Evolutionary conservation across 2,888 invertebrate genomes (phyloP).

Genomic region (Anticlea derivata): DNA sequence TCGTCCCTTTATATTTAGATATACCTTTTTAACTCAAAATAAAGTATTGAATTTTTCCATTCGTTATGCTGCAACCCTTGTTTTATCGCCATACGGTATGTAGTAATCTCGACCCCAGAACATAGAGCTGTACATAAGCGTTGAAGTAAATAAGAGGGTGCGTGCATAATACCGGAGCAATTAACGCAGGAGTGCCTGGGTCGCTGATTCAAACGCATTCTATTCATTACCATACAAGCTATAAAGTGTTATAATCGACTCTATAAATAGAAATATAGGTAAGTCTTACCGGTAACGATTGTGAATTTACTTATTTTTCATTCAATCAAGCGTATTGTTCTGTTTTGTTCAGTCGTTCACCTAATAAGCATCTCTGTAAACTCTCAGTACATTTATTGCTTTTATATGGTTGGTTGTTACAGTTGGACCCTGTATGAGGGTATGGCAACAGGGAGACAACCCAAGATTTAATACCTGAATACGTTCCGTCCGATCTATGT

Average conservation of each 20-base stretch:
- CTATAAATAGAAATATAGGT: neutral
- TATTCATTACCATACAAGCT: conserved; percentile 12
- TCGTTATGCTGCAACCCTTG: conserved; percentile 16
- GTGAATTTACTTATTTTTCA: too few species aligned
- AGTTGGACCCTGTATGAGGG: too few species aligned
- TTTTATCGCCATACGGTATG: conserved; percentile 14
- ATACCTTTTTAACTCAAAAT: neutral
- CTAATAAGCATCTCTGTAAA: too few species aligned
- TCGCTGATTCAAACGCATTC: conserved; percentile 15
- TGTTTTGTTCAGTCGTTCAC: too few species aligned
- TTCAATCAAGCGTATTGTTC: too few species aligned
- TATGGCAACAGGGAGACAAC: too few species aligned
- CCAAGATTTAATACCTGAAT: too few species aligned
- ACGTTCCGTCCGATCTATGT: too few species aligned
- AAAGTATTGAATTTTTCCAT: conserved; percentile 1
- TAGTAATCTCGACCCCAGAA: conserved; percentile 17
- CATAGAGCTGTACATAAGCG: conserved; percentile 16
- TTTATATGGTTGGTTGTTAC: too few species aligned
- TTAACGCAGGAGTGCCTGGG: conserved; percentile 43
- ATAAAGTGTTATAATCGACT: conserved; percentile 13
- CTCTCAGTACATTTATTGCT: too few species aligned
- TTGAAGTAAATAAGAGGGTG: conserved; percentile 30
- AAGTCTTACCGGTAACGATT: too few species aligned
- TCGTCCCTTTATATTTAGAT: too few species aligned
- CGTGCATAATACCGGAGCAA: conserved; percentile 47